These are phyloP conservation scores for Python bivittatus DNA, from an alignment of 2,113 vertebrate species.

Conservation along the genomic window DNA sequence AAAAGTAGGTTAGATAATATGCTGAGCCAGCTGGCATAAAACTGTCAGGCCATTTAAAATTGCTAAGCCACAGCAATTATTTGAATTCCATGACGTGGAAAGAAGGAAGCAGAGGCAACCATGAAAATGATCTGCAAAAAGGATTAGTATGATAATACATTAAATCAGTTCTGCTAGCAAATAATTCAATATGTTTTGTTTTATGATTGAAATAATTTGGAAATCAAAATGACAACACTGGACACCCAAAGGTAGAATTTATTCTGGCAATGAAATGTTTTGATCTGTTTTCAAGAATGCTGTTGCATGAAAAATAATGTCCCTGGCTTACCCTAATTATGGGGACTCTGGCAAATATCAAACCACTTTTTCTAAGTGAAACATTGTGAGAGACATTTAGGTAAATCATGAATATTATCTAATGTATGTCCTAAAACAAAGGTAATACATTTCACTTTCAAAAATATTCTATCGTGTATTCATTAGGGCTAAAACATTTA, in stretches of 20 bases:
- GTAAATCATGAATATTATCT: constrained; percentile 30
- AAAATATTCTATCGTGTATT: not conserved
- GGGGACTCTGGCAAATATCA: constrained; percentile 39
- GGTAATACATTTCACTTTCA: not conserved
- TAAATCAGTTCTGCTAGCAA: not conserved
- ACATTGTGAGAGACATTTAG: constrained; percentile 35
- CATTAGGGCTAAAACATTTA: not conserved
- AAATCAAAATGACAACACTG: not conserved
- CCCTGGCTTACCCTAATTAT: constrained; percentile 39
- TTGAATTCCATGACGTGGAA: not conserved
- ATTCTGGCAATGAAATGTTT: not conserved
- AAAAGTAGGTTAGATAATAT: not conserved
- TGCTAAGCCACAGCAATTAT: not conserved
- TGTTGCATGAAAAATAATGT: not conserved
- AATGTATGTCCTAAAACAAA: constrained; percentile 28
- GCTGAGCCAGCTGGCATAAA: not conserved
- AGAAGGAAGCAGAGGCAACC: not conserved
- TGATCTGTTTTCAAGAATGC: not conserved
- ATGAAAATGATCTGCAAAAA: not conserved
- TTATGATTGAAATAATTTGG: not conserved
- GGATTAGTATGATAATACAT: not conserved
- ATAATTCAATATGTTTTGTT: not conserved
- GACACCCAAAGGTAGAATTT: not conserved
- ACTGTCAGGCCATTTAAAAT: not conserved
- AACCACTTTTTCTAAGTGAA: constrained; percentile 37